phyloP scores from a whole-genome alignment of 2,113 vertebrate genomes.

The Reinhardtius hippoglossoides region DNA sequence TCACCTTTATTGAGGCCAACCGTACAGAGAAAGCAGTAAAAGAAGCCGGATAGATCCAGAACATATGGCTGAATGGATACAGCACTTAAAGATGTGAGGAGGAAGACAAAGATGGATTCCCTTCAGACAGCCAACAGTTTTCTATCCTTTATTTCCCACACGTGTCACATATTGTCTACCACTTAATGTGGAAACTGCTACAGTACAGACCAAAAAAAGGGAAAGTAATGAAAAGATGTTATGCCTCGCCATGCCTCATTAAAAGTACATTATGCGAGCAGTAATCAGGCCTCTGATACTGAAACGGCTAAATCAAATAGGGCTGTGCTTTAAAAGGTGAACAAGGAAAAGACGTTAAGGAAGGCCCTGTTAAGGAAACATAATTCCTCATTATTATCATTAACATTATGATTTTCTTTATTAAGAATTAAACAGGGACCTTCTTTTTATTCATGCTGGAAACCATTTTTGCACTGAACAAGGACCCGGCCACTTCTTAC shows the following conservation, averaged over 20 bases:
- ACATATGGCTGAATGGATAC: too few relatives aligned
- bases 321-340: background rate
- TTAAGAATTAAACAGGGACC: background rate
- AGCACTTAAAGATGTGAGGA: too few relatives aligned
- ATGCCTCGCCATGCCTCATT: background rate
- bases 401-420: background rate
- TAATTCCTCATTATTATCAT: background rate
- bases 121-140: too few relatives aligned
- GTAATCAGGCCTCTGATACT: background rate
- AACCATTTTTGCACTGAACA: background rate
- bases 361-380: background rate
- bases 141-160: too few relatives aligned
- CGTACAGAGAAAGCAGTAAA: too few relatives aligned
- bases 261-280: background rate
- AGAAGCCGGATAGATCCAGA: too few relatives aligned
- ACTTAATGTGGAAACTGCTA: too few relatives aligned
- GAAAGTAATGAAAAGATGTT: background rate
- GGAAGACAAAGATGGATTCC: too few relatives aligned
- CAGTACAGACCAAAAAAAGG: too few relatives aligned
- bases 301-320: background rate
- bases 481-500: background rate
- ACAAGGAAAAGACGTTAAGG: background rate
- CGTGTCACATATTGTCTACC: too few relatives aligned
- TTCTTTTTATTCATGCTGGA: background rate
- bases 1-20: too few relatives aligned